Conservation (phyloP, 2,888 invertebrate genomes). For the Cheilosia vulpina region DNA sequence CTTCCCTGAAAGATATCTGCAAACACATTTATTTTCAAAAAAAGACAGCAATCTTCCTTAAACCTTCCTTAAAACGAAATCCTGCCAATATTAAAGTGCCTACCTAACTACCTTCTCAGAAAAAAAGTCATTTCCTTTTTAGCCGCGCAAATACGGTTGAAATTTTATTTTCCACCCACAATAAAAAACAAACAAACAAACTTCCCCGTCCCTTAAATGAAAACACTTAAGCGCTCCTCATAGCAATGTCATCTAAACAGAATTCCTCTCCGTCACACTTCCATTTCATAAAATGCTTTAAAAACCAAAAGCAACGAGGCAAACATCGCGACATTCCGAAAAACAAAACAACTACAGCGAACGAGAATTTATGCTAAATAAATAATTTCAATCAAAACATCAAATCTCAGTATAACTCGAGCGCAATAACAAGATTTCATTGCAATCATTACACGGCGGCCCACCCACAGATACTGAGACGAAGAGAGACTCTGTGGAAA, state of each 20-base stretch:
- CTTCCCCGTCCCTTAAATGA: slow-evolving; percentile 32
- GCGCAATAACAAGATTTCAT: slow-evolving; percentile 66
- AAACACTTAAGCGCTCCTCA: slow-evolving; percentile 37
- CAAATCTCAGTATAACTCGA: slow-evolving; percentile 42
- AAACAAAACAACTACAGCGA: neutral
- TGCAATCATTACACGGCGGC: slow-evolving; percentile 45
- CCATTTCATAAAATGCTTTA: slow-evolving; percentile 28
- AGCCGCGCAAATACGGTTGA: slow-evolving; percentile 30
- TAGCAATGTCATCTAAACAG: slow-evolving; percentile 1
- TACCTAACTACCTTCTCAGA: neutral
- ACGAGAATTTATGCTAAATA: slow-evolving; percentile 60
- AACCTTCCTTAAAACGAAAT: neutral
- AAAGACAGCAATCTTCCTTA: neutral
- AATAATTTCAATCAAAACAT: slow-evolving; percentile 70
- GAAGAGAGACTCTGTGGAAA: neutral
- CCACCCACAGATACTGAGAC: slow-evolving; percentile 18
- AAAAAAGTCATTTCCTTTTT: slow-evolving; percentile 5
- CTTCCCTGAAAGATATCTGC: neutral
- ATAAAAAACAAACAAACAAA: neutral
- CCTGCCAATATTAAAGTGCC: slow-evolving; percentile 13
- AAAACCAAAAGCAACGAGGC: slow-evolving; percentile 14
- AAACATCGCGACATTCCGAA: slow-evolving; percentile 18
- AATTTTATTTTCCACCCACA: slow-evolving; percentile 17
- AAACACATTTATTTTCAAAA: neutral
- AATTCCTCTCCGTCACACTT: slow-evolving; percentile 26